Evolutionary conservation across 2,797 vertebrate species (phyloP).

Genomic region (Microctenopoma steveboyesi): DNA sequence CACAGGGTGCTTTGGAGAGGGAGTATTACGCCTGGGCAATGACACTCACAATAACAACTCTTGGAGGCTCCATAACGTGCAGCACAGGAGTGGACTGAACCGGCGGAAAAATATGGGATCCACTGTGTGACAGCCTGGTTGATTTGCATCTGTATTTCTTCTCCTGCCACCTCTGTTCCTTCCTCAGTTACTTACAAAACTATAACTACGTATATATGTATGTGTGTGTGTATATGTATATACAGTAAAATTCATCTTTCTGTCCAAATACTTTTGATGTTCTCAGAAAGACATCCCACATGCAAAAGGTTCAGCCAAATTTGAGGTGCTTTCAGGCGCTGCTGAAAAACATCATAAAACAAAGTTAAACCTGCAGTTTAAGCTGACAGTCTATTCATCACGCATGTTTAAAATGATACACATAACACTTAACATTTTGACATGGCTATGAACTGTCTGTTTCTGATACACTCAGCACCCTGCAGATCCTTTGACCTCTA

Average conservation of each 20-base stretch:
- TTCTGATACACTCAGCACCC: constrained; percentile 1
- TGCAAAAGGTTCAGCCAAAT: not conserved
- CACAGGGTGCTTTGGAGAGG: constrained; percentile 89
- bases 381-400: constrained; percentile 15
- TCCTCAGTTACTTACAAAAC: not conserved
- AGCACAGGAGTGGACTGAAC: constrained; percentile 80
- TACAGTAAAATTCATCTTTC: not conserved
- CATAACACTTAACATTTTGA: constrained; percentile 25
- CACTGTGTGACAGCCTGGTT: constrained; percentile 28
- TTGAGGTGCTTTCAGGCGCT: not conserved
- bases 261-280: not conserved
- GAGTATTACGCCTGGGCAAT: constrained; percentile 86
- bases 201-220: not conserved
- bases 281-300: not conserved
- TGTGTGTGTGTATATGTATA: too few relatives aligned
- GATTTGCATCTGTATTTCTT: constrained; percentile 44
- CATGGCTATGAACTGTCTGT: not conserved
- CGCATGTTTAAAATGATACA: constrained; percentile 18
- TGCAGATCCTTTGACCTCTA: constrained; percentile 7
- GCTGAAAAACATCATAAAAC: constrained; percentile 1
- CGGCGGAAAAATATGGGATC: constrained; percentile 43
- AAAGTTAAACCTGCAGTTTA: not conserved
- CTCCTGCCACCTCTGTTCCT: constrained; percentile 26
- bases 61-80: constrained; percentile 88
- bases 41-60: constrained; percentile 94